Evolutionary conservation across 2,888 invertebrate genomes (phyloP).

Genomic region (Tinea pellionella): DNA sequence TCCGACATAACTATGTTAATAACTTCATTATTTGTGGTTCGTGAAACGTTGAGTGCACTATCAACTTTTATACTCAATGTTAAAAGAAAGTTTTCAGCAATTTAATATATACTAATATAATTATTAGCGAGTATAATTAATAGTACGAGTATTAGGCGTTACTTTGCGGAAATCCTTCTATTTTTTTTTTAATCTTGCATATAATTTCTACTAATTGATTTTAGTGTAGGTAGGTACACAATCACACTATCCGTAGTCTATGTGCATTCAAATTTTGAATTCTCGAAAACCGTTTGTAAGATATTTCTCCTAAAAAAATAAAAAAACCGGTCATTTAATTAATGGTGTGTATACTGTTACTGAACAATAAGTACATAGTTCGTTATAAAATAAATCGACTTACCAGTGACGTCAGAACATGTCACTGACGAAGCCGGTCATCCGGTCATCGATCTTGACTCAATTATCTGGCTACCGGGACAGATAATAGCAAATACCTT

Average conservation of each 20-base stretch:
- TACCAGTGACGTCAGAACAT: background rate
- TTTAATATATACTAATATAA: too few species aligned
- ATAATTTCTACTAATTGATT: too few species aligned
- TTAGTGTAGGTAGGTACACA: too few species aligned
- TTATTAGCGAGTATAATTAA: background rate
- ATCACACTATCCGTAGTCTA: too few species aligned
- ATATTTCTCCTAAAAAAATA: too few species aligned
- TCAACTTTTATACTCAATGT: background rate
- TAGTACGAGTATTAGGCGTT: background rate
- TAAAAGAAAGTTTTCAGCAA: background rate
- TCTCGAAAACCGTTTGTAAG: too few species aligned
- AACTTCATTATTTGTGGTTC: conserved; percentile 5
- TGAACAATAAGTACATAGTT: too few species aligned
- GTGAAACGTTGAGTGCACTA: conserved; percentile 6
- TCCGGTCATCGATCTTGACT: conserved; percentile 2
- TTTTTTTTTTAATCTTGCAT: too few species aligned
- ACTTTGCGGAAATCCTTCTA: too few species aligned
- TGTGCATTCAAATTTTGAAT: too few species aligned
- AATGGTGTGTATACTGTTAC: too few species aligned
- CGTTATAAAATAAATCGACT: background rate
- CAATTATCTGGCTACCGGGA: conserved; percentile 5
- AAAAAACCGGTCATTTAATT: too few species aligned
- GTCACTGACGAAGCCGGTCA: conserved; percentile 4
- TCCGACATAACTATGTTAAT: conserved; percentile 1
- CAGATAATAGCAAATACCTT: background rate